Base-by-base conservation (phyloP, 2,113 vertebrate species). In the Empidonax alnorum region DNA sequence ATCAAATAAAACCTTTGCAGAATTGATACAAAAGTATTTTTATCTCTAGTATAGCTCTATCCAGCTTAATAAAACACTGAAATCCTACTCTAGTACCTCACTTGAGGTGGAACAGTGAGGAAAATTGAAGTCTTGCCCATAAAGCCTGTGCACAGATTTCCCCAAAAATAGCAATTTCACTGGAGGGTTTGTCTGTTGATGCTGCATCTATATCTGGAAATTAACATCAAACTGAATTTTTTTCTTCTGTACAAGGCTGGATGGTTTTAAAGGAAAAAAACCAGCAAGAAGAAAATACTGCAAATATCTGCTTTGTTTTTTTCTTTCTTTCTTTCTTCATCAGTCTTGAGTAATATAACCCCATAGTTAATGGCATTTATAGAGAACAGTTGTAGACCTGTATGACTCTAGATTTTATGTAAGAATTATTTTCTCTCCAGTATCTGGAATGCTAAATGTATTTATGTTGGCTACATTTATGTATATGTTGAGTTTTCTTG, bases 141-240 rank as follows among this genome's bases (percentile, higher is more conserved):
- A 85, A 90, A 28, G 42, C 33, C 33, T 65, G 47, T 44, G 76
- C 47, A 53, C 23, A 89, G 71, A 75, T 84, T 87, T 94, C 52
- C 55, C 47, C 42, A 56, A 76, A 84, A 89, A 56, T 72, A 37
- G 67, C 81, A 91, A 22, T 96, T 96, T 95, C 79, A 72, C 87
- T 93, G 78, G 44, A 91, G 76, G 89, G 62, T 61, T 92, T 84
- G 46, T 95, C 95, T 93, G 76, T 91, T 94, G 78, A 90, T 13
- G 12, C 62, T 93, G 47, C 72, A 58, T 95, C 59, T 88, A 21
- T 80, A 62, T 84, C 37, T 65, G 58, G 81, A 93, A 94, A 91
- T 96, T 63, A 94, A 14, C 72, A 95, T 94, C 84, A 91, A 77
- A 62, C 62, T 58, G 76, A 81, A 84, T 82, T 66, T 69, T 95